Conservation (phyloP, 30 jellyfish, hydroid and myxozoan species). For the Rhopilema esculentum region DNA sequence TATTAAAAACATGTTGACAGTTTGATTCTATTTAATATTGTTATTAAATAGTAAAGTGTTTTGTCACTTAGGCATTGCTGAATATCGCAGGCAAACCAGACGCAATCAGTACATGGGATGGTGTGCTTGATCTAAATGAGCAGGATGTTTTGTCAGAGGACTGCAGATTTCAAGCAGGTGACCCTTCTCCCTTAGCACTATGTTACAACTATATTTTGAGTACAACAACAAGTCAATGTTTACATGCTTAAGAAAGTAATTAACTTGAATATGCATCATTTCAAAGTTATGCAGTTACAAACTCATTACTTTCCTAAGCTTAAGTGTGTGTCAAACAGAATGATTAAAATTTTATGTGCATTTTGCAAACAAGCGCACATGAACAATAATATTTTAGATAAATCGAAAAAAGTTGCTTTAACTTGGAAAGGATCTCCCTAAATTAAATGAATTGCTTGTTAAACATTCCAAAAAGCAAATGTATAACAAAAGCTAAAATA, state of each 20-base stretch:
- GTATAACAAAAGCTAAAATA: no score
- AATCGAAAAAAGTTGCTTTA: no score
- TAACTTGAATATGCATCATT: no score
- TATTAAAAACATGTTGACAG: no score
- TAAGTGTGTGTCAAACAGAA: no score
- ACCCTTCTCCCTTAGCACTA: no score
- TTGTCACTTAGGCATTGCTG: conserved; percentile 66
- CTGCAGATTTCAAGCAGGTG: conserved; percentile 97
- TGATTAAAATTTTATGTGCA: background rate
- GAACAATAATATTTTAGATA: no score
- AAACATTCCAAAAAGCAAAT: no score
- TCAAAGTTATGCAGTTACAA: no score
- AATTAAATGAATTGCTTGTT: no score
- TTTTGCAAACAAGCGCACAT: background rate
- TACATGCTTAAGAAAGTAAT: background rate
- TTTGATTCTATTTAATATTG: background rate
- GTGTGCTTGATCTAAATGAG: conserved; percentile 87
- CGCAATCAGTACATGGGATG: conserved; percentile 97
- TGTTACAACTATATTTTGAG: background rate
- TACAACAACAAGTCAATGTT: background rate
- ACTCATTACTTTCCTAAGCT: no score
- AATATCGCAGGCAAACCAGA: conserved; percentile 97
- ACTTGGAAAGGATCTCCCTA: no score
- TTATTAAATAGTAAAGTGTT: background rate
- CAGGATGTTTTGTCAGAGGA: conserved; percentile 97